Percentiles rank a stretch among this genome's conserved stretches.
phyloP scores from a whole-genome alignment of 2,797 vertebrate genomes.

The Enoplosus armatus region DNA sequence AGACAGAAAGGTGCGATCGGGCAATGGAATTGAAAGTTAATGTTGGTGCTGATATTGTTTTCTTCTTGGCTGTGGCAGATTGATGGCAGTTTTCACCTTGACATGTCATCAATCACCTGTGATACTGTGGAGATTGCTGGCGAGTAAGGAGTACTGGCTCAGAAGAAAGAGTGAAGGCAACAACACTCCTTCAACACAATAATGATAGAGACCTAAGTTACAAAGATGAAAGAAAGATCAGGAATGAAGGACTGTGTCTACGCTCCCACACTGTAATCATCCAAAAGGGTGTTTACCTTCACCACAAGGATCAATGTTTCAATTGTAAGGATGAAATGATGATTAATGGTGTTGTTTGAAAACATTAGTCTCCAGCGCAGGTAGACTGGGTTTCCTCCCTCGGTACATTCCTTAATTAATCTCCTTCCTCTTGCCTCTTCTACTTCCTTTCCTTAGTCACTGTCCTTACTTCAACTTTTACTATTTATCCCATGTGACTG shows the following conservation, averaged over 20 bases:
- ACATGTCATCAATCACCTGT: slow-evolving; percentile 52
- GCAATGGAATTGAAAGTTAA: slow-evolving; percentile 32
- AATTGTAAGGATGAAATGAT: slow-evolving; percentile 42
- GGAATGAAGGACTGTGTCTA: slow-evolving; percentile 39
- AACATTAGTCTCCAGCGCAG: slow-evolving; percentile 13
- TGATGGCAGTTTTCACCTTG: slow-evolving; percentile 47
- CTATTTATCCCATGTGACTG: not conserved
- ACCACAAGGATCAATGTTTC: slow-evolving; percentile 49
- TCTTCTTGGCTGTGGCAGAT: slow-evolving; percentile 42
- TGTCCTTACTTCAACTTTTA: slow-evolving; percentile 3
- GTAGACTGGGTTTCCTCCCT: slow-evolving; percentile 2
- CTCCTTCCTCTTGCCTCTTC: not conserved
- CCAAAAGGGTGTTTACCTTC: slow-evolving; percentile 55
- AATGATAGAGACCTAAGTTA: slow-evolving; percentile 47
- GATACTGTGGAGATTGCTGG: slow-evolving; percentile 35
- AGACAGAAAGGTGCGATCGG: slow-evolving; percentile 30
- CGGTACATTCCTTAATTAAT: slow-evolving; percentile 7
- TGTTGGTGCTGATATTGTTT: slow-evolving; percentile 42
- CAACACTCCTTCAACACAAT: slow-evolving; percentile 44
- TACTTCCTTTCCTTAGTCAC: slow-evolving; percentile 2
- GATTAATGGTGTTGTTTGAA: slow-evolving; percentile 52
- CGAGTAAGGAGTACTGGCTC: slow-evolving; percentile 15
- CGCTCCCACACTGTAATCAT: slow-evolving; percentile 29
- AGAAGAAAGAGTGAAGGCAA: slow-evolving; percentile 31
- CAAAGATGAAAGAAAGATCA: slow-evolving; percentile 16